Evolutionary conservation across 2,797 vertebrate genomes (phyloP), one percentile per base, ranked within the genome.

Genomic region (Malacoraja senta): DNA sequence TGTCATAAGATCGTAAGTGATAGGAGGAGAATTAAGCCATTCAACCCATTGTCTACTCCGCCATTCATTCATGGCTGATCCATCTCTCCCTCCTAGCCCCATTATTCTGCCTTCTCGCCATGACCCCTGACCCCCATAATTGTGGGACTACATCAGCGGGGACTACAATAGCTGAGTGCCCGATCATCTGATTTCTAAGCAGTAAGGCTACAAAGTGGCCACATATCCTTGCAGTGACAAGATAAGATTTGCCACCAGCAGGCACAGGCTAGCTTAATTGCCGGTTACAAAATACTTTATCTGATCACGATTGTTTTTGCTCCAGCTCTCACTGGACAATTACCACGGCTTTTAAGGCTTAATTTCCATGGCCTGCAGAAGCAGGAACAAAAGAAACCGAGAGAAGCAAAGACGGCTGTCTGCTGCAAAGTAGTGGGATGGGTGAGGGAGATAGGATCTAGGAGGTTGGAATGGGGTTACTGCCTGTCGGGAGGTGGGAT

Each of bases 321-420:
- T 88, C 84, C 58, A n/a, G 53, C 19, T 90, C 65, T 90, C 65
- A 1, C 24, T 35, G 86, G 9, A 9, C 17, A 63, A 68, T 68
- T 24, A 68, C 63, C 61, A 35, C 35, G n/a, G 63, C 63, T 91
- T 38, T 91, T 91, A 71, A 91, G 65, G 86, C 65, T 91, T 91
- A 35, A 91, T 71, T 91, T 71, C 17, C 15, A 63, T 61, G 38
- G 8, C 3, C 9, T 38, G 19, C 13, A 29, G 26, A 91, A 3
- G n/a, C 86, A 38, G 21, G 32, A 72, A 91, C 32, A 71, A 38
- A 71, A 4, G 13, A 6, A 68, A 17, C 3, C 6, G 2, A 21
- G 44, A 6, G 81, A 13, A 35, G 78, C 19, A 24, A 21, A 90
- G 65, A 38, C 26, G 13, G 1, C 65, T 35, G 86, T 38, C 9